Conservation (phyloP, 2,797 vertebrate species). For the Poecile montanus region DNA sequence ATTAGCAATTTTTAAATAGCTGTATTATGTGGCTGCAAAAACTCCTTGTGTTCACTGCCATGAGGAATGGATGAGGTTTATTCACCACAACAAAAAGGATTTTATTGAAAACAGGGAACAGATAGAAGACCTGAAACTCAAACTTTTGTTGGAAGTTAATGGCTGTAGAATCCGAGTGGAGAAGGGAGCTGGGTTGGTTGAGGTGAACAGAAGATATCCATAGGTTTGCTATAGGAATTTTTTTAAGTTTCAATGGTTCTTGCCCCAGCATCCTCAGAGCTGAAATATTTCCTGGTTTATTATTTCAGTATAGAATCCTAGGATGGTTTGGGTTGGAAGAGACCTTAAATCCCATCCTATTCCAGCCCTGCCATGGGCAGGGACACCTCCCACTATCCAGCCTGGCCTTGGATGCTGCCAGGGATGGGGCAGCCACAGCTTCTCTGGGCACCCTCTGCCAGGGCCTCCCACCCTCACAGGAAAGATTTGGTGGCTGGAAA, state of each 20-base stretch:
- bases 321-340: not conserved
- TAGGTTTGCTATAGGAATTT: not conserved
- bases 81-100: not conserved
- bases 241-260: not conserved
- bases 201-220: not conserved
- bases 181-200: not conserved
- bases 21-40: not conserved
- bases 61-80: not conserved
- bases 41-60: not conserved
- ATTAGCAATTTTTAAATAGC: conserved; percentile 39
- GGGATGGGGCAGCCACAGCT: not conserved
- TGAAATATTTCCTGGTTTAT: not conserved
- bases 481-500: not conserved
- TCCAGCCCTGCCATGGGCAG: not conserved
- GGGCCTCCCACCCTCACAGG: not conserved
- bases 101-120: not conserved
- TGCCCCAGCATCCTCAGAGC: not conserved
- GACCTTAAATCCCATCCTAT: not conserved
- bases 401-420: not conserved
- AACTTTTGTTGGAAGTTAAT: not conserved
- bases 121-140: not conserved
- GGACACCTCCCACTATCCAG: accelerated
- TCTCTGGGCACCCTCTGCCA: accelerated
- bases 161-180: accelerated
- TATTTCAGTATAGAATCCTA: accelerated